Conservation (phyloP, 2,888 invertebrate species). For the Caenorhabditis sinica region DNA sequence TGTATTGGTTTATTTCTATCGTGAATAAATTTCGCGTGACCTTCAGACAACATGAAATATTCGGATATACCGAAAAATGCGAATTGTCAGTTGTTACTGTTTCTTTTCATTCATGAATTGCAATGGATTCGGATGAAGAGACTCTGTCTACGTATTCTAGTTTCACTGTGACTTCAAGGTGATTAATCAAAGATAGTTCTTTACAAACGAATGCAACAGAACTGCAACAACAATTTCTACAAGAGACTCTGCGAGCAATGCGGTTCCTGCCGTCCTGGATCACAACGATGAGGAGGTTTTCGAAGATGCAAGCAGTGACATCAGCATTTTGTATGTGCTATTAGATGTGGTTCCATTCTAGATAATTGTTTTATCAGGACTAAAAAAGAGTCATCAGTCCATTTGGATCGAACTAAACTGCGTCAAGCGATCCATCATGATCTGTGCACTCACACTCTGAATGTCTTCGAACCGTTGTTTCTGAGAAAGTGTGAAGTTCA, state of each 20-base stretch:
- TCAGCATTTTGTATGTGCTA: constrained; percentile 48
- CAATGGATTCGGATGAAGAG: constrained; percentile 54
- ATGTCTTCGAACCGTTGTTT: constrained; percentile 55
- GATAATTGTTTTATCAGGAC: constrained; percentile 19
- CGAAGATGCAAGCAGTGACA: constrained; percentile 64
- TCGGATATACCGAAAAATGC: not conserved
- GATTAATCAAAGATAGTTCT: not conserved
- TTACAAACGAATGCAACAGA: not conserved
- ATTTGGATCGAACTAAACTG: constrained; percentile 40
- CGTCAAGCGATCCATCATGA: constrained; percentile 36
- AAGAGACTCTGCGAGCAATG: constrained; percentile 49
- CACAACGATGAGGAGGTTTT: constrained; percentile 48
- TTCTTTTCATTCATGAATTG: constrained; percentile 20
- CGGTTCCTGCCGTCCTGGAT: constrained; percentile 7
- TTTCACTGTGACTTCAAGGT: constrained; percentile 51
- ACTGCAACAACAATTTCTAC: constrained; percentile 43
- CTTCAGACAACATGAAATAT: not conserved
- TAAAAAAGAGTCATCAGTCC: not conserved
- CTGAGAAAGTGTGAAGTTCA: constrained; percentile 53
- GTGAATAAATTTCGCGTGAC: constrained; percentile 32
- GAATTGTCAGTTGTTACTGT: constrained; percentile 2
- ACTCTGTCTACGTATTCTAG: constrained; percentile 54
- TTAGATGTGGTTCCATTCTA: not conserved
- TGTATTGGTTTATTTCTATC: not conserved
- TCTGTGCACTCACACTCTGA: constrained; percentile 33